These are phyloP conservation scores for Dendrolimus pini DNA, from an alignment of 2,888 invertebrate genomes.

Conservation along the genomic window DNA sequence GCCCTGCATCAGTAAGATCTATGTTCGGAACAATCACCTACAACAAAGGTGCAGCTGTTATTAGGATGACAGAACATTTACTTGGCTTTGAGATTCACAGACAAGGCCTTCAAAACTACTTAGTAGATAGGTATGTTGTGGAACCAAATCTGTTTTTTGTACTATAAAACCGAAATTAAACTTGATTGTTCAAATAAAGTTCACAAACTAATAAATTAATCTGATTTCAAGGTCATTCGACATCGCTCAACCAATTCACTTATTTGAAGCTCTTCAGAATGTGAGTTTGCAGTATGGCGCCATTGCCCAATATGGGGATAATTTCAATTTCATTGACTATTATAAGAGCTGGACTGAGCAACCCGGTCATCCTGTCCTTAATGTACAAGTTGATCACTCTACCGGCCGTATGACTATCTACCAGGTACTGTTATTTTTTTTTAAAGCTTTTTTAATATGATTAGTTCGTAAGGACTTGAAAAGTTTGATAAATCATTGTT, in stretches of 20 bases:
- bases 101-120: conserved; percentile 73
- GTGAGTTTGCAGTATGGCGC: conserved; percentile 32
- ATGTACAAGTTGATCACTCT: conserved; percentile 63
- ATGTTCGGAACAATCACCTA: conserved; percentile 83
- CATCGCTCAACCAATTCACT: conserved; percentile 60
- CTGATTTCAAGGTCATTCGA: conserved; percentile 33
- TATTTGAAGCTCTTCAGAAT: conserved; percentile 64
- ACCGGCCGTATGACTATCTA: conserved; percentile 51
- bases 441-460: background rate
- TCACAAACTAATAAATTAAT: background rate
- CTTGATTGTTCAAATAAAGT: background rate
- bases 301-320: conserved; percentile 40
- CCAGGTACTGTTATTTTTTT: conserved; percentile 40
- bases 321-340: conserved; percentile 53
- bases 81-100: conserved; percentile 72
- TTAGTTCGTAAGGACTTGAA: background rate
- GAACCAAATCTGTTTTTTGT: too few species aligned
- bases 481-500: too few species aligned
- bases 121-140: conserved; percentile 53
- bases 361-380: conserved; percentile 77
- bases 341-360: conserved; percentile 74
- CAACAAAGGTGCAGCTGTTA: conserved; percentile 80
- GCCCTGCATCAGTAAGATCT: conserved; percentile 72
- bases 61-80: conserved; percentile 82
- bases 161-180: conserved; percentile 11